These are phyloP conservation scores for Oryzias javanicus DNA, from an alignment of 2,113 vertebrate species.

Conservation along the genomic window DNA sequence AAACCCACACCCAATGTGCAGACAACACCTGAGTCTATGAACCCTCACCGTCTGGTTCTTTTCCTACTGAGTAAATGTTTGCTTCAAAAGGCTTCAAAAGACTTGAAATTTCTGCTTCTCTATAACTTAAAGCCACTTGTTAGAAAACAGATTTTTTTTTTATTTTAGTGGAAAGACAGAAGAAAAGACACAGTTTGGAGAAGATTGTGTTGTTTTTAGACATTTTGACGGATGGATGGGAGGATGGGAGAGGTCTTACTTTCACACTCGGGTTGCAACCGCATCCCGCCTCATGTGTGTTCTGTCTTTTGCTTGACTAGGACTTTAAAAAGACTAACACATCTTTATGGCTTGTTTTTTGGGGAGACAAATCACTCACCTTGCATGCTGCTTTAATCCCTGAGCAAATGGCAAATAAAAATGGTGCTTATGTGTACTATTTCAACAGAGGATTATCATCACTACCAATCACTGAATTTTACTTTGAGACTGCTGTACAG, in stretches of 20 bases:
- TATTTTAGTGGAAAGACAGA: slow-evolving; percentile 16
- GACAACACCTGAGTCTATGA: slow-evolving; percentile 34
- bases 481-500: no score
- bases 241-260: slow-evolving; percentile 20
- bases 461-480: no score
- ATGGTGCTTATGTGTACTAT: no score
- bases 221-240: slow-evolving; percentile 30
- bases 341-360: neutral
- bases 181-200: neutral
- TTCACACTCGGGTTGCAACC: slow-evolving; percentile 14
- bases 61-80: slow-evolving; percentile 53
- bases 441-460: no score
- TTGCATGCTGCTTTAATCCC: neutral
- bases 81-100: slow-evolving; percentile 34
- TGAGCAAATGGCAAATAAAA: no score
- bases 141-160: slow-evolving; percentile 22
- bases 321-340: slow-evolving; percentile 9
- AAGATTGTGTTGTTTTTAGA: slow-evolving; percentile 21
- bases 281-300: slow-evolving; percentile 2
- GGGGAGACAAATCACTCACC: neutral
- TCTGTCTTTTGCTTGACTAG: neutral
- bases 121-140: slow-evolving; percentile 6
- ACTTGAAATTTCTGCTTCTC: slow-evolving; percentile 21
- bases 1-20: slow-evolving; percentile 22
- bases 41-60: slow-evolving; percentile 21